Base-by-base conservation (phyloP, 2,888 invertebrate genomes). In the Agrotis exclamationis region DNA sequence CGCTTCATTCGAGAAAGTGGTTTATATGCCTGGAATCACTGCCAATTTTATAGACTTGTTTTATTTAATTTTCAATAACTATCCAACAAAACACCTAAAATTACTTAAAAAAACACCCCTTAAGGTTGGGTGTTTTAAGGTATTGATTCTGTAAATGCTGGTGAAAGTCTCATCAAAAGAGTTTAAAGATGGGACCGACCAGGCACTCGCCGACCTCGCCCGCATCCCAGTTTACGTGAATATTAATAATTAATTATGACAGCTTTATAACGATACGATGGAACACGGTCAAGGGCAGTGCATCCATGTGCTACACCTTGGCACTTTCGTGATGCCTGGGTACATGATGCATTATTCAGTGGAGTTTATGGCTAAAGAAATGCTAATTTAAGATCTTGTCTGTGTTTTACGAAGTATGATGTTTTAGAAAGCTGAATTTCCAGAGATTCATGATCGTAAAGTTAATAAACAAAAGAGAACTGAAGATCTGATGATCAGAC, bases 211-310 rank as follows among this genome's bases (percentile, higher is more conserved):
- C 39, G 67, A 63, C 81, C 83, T 83, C 77, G 82, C 91, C 92
- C 92, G 92, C 90, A 93, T 91, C 79, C 68, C 83, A 77, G 76
- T 76, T 80, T 68, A 73, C 76, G 75, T 86, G 83, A 83, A 87
- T 91, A 90, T 90, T 87, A 91, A 88, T 90, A 90, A 86, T 83
- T 90, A 90, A 86, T 83, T 84, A 89, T 86, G 86, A 87, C 86
- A 86, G 80, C 84, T 84, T 86, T 86, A 88, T 88, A 88, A 86
- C 77, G 83, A 85, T 75, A 85, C 82, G 83, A 82, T 87, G 88
- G 87, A 92, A 91, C 86, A 89, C 89, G 89, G 90, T 89, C 92
- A 93, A 93, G 94, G 92, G 82, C 88, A 75, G 68, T 87, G 86
- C 86, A 89, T 75, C 82, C 76, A 83, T 86, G 83, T 80, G 63